Percentiles rank a stretch among this genome's conserved stretches.
Conservation (phyloP, 2,797 vertebrate genomes). For the Intellagama lesueurii region DNA sequence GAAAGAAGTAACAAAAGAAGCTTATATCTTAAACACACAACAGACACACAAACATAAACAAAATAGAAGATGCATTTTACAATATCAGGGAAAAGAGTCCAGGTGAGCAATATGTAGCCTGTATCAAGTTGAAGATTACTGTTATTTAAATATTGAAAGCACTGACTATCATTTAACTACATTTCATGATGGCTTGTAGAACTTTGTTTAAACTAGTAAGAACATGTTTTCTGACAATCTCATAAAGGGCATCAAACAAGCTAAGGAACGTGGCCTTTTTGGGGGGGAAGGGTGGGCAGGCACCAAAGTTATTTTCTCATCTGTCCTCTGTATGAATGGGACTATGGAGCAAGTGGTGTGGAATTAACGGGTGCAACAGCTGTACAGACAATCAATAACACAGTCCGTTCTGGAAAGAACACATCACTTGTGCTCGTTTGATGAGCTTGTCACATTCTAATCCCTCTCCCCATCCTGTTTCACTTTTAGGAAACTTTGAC, state of each 20-base stretch:
- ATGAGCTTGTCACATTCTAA: slow-evolving; percentile 97
- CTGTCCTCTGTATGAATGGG: slow-evolving; percentile 81
- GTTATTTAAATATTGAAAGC: slow-evolving; percentile 84
- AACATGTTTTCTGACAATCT: slow-evolving; percentile 69
- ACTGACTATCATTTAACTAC: slow-evolving; percentile 87
- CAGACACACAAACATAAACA: slow-evolving; percentile 56
- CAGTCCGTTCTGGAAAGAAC: slow-evolving; percentile 95
- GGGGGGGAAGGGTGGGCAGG: slow-evolving; percentile 72
- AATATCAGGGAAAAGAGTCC: slow-evolving; percentile 91
- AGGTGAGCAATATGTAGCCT: slow-evolving; percentile 82
- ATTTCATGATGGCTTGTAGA: slow-evolving; percentile 84
- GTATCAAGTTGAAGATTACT: slow-evolving; percentile 77
- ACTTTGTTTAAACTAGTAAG: slow-evolving; percentile 70
- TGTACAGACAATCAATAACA: slow-evolving; percentile 87
- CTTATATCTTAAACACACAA: slow-evolving; percentile 64
- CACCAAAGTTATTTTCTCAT: slow-evolving; percentile 84
- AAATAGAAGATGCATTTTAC: slow-evolving; percentile 75
- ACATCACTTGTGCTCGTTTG: slow-evolving; percentile 94
- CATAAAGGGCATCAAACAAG: slow-evolving; percentile 82
- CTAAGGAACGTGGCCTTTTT: slow-evolving; percentile 79
- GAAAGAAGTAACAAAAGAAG: slow-evolving; percentile 70
- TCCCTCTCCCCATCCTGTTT: slow-evolving; percentile 87
- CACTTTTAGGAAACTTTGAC: slow-evolving; percentile 90
- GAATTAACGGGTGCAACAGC: slow-evolving; percentile 82
- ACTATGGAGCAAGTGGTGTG: slow-evolving; percentile 87